Base-by-base conservation (phyloP, 2,888 invertebrate species). In the Abscondita cerata region DNA sequence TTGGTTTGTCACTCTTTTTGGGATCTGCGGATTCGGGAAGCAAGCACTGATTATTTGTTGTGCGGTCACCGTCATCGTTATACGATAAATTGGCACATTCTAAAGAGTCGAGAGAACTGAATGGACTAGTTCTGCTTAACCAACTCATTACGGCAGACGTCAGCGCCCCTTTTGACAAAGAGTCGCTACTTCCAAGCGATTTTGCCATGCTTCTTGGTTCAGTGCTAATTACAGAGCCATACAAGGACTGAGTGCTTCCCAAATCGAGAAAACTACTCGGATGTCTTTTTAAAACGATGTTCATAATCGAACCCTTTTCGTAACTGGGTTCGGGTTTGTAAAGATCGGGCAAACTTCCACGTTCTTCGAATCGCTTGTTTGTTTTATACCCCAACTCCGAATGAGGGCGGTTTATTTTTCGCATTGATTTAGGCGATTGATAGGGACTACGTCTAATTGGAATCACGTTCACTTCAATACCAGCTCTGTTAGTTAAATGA, bases 401-500 rank as follows among this genome's bases (percentile, higher is more conserved):
- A 67, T 73, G 74, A 20, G 79, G 76, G 13, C 79, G 72, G 64
- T 73, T 74, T 34, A 63, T 72, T 60, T 64, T 70, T 20, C 47
- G 53, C 60, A 69, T 72, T 68, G 74, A 75, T 64, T 67, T 72
- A 5, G 80, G 81, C 2, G 80, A 79, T 52, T 76, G 70, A 67
- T 76, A 76, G n/a, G 80, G 81, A 68, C 80, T 81, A 70, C 75
- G 74, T 76, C 76, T 80, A 46, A 80, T 80, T 2, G 79, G 78
- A 25, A 81, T 81, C 15, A 84, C 77, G 54, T 82, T 81, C 12
- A 83, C 78, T 68, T 82, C 81, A 12, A 84, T 68, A 31, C 81
- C 81, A 33, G 81, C 80, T 74, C 89, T 83, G 65, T 89, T 89
- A 50, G 90, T 84, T 81, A 88, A 72, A 68, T 76, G 72, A 75